Conservation (phyloP, 2,797 vertebrate species). For the Fundulus diaphanus region DNA sequence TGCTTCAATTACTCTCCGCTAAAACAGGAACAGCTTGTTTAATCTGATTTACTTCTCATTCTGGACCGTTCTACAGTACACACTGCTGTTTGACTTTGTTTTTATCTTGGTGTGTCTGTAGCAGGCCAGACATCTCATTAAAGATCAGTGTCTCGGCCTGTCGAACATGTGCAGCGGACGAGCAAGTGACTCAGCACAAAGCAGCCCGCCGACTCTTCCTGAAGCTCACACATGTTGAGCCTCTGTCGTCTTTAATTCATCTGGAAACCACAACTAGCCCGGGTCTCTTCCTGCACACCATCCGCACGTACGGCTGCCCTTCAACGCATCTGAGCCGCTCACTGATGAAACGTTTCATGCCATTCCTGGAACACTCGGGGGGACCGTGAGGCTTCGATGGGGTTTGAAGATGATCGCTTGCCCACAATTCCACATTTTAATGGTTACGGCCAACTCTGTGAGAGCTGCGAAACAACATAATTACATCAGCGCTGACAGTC, state of each 20-base stretch:
- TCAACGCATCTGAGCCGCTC: constrained; percentile 15
- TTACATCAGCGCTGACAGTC: constrained; percentile 1
- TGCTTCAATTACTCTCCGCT: background rate
- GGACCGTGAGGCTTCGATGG: background rate
- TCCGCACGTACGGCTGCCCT: constrained; percentile 17
- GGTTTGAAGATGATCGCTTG: background rate
- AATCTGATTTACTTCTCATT: background rate
- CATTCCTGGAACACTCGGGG: constrained; percentile 45
- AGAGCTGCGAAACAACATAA: constrained; percentile 3
- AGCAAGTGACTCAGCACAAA: constrained; percentile 51
- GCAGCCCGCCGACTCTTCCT: constrained; percentile 6
- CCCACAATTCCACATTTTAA: constrained; percentile 14
- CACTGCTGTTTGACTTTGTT: background rate
- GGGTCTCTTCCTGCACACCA: constrained; percentile 29
- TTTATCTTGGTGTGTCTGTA: background rate
- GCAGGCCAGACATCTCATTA: constrained; percentile 3
- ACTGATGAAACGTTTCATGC: constrained; percentile 35
- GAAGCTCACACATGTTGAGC: constrained; percentile 33
- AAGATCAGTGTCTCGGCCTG: constrained; percentile 5
- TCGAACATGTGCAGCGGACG: constrained; percentile 24
- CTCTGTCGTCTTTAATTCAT: constrained; percentile 43
- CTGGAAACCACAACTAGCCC: constrained; percentile 44
- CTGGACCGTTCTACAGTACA: background rate
- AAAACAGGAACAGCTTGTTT: background rate
- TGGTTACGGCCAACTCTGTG: constrained; percentile 5